phyloP scores from a whole-genome alignment of 1,140 invertebrate species.

The Drosophila gunungcola region DNA sequence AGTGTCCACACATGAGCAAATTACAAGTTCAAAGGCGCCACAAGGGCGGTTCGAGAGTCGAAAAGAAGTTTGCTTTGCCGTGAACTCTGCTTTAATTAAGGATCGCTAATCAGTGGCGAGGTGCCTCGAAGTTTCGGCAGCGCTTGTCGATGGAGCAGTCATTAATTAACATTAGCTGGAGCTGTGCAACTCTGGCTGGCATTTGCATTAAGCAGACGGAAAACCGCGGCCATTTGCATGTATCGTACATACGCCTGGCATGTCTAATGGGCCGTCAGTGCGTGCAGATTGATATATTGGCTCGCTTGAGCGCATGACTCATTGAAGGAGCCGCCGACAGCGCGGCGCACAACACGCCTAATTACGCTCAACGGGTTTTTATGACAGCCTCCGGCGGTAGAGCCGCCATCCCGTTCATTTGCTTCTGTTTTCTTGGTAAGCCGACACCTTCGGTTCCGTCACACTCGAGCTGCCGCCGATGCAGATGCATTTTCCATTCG shows the following conservation, averaged over 20 bases:
- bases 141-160: constrained; percentile 2
- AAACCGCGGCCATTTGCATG: constrained; percentile 38
- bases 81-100: constrained; percentile 49
- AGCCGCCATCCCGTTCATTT: constrained; percentile 3
- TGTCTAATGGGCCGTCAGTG: constrained; percentile 50
- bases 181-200: constrained; percentile 4
- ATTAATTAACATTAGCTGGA: constrained; percentile 36
- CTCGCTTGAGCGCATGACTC: constrained; percentile 52
- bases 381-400: constrained; percentile 43
- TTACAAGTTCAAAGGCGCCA: constrained; percentile 55
- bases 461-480: constrained; percentile 22
- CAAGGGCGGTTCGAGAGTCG: constrained; percentile 18
- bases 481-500: constrained; percentile 34
- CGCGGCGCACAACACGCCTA: constrained; percentile 57
- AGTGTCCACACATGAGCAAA: constrained; percentile 23
- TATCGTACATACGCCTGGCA: constrained; percentile 25
- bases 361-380: constrained; percentile 68
- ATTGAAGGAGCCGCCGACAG: constrained; percentile 47
- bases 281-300: constrained; percentile 50
- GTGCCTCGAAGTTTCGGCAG: constrained; percentile 23
- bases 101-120: constrained; percentile 35
- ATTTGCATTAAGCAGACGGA: constrained; percentile 28
- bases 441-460: constrained; percentile 54
- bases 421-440: constrained; percentile 31
- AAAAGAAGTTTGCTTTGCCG: constrained; percentile 20